Evolutionary conservation across 2,888 invertebrate species (phyloP).

Genomic region (Thera obeliscata): DNA sequence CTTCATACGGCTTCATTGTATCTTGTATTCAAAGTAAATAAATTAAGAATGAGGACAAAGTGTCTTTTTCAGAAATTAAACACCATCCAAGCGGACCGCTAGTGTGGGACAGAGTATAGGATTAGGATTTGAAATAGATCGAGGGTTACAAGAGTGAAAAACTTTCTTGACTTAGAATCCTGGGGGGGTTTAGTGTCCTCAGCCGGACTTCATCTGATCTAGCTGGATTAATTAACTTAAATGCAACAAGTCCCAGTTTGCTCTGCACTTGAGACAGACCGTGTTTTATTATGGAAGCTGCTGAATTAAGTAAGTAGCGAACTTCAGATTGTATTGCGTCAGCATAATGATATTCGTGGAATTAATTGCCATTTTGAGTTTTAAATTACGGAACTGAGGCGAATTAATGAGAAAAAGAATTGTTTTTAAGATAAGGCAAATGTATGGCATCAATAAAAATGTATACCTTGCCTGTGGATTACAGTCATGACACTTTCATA

Average conservation of each 20-base stretch:
- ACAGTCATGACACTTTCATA: background rate
- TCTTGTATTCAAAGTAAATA: no score
- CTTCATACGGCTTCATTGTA: no score
- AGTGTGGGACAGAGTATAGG: no score
- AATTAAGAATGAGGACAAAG: no score
- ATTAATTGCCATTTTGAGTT: slow-evolving; percentile 33
- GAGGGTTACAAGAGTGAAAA: background rate
- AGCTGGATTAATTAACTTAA: slow-evolving; percentile 81
- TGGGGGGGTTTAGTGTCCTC: slow-evolving; percentile 43
- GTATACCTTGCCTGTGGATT: background rate
- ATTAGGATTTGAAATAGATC: background rate
- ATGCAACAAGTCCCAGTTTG: slow-evolving; percentile 83
- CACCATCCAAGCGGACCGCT: no score
- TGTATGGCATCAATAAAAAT: background rate
- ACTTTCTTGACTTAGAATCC: slow-evolving; percentile 3
- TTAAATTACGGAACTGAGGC: slow-evolving; percentile 16
- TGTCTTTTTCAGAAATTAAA: no score
- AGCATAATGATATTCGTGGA: slow-evolving; percentile 39
- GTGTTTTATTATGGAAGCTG: slow-evolving; percentile 76
- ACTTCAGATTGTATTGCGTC: slow-evolving; percentile 56
- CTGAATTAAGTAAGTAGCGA: slow-evolving; percentile 73
- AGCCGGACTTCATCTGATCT: slow-evolving; percentile 75
- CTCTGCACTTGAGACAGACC: slow-evolving; percentile 74
- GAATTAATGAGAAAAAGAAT: slow-evolving; percentile 10
- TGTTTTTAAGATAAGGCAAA: background rate